Percentiles rank a stretch among this genome's conserved stretches.
Conservation (phyloP, 2,888 invertebrate species). For the Parnassius orleans region DNA sequence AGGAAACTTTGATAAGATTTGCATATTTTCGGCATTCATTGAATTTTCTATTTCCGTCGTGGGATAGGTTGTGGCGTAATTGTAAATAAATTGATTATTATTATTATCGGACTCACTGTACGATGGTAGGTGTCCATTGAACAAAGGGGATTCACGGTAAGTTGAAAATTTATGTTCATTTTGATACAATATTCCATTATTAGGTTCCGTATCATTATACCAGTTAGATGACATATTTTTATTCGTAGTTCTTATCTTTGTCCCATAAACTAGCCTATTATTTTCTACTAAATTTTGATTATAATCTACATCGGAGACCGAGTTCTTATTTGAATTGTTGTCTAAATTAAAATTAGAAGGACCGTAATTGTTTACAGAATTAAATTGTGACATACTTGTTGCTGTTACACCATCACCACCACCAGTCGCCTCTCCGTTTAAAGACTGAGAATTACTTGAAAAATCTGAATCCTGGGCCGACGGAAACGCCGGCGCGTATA, state of each 20-base stretch:
- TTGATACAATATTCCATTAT: constrained; percentile 41
- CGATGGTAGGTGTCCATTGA: constrained; percentile 45
- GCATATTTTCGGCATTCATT: constrained; percentile 40
- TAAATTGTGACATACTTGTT: constrained; percentile 54
- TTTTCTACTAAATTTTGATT: constrained; percentile 42
- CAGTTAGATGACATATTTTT: constrained; percentile 45
- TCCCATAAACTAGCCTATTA: constrained; percentile 60
- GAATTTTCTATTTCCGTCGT: constrained; percentile 43
- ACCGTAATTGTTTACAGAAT: constrained; percentile 49
- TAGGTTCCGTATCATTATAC: constrained; percentile 51
- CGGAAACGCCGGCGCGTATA: constrained; percentile 69
- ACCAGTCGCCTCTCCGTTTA: constrained; percentile 45
- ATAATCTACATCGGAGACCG: constrained; percentile 40
- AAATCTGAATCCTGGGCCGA: constrained; percentile 59
- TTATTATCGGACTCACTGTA: constrained; percentile 43
- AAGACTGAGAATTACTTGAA: constrained; percentile 43
- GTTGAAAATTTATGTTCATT: constrained; percentile 46
- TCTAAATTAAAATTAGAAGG: constrained; percentile 46
- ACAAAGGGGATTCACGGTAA: constrained; percentile 41
- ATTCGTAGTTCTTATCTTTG: constrained; percentile 57
- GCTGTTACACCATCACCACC: constrained; percentile 46
- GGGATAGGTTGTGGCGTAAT: constrained; percentile 43
- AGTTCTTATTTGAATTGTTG: constrained; percentile 45
- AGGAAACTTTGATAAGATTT: constrained; percentile 52
- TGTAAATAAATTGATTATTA: constrained; percentile 44